Conservation (phyloP, 1,140 invertebrate genomes). For the Scaptomyza pallida region DNA sequence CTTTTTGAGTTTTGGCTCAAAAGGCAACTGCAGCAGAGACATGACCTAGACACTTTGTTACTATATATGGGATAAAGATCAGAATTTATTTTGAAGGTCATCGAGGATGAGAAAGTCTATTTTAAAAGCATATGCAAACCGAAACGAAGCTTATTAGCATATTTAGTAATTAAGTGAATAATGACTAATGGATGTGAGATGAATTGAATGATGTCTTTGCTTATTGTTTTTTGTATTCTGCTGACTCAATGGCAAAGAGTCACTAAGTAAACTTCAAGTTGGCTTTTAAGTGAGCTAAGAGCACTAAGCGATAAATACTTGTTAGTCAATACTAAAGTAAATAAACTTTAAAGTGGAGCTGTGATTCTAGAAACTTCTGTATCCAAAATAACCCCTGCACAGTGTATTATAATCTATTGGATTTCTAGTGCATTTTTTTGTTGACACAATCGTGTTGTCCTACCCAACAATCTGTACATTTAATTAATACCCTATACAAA, state of each 20-base stretch:
- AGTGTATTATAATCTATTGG: not conserved
- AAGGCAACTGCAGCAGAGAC: conserved; percentile 46
- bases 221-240: not conserved
- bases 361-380: too few relatives aligned
- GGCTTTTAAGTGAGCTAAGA: not conserved
- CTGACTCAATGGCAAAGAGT: conserved; percentile 22
- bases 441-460: not conserved
- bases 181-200: conserved; percentile 47
- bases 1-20: not conserved
- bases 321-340: conserved; percentile 9
- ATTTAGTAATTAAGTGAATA: conserved; percentile 12
- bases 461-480: not conserved
- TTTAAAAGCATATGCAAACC: not conserved
- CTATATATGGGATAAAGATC: conserved; percentile 46
- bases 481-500: conserved; percentile 11
- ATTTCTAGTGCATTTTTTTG: not conserved
- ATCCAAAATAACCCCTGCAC: too few relatives aligned
- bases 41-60: conserved; percentile 71
- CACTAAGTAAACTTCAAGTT: conserved; percentile 4
- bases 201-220: too few relatives aligned
- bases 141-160: conserved; percentile 35
- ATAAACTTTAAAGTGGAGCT: not conserved
- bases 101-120: conserved; percentile 9
- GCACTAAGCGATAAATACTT: not conserved
- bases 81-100: conserved; percentile 41